These are phyloP conservation scores for Dolichopus griseipennis DNA, from an alignment of 2,888 invertebrate species.

Conservation along the genomic window DNA sequence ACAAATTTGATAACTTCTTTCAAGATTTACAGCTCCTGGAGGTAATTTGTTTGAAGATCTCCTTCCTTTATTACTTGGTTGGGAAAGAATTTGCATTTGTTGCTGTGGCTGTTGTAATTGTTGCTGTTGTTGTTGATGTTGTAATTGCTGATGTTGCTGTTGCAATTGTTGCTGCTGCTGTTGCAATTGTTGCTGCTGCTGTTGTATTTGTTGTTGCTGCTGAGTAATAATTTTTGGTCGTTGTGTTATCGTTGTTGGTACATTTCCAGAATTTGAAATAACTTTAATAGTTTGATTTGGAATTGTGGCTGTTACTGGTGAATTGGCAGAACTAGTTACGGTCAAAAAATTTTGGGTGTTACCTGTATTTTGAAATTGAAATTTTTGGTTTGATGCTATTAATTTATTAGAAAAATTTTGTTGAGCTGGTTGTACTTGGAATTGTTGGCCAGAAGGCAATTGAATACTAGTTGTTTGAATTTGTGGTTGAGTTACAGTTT, in stretches of 20 bases:
- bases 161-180: slow-evolving; percentile 23
- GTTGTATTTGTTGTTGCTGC: neutral
- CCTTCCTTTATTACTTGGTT: slow-evolving; percentile 32
- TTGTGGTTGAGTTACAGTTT: slow-evolving; percentile 22
- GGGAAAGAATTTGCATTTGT: neutral
- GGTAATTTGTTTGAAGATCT: slow-evolving; percentile 62
- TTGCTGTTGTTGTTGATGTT: neutral
- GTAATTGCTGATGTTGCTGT: slow-evolving; percentile 28
- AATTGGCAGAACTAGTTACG: slow-evolving; percentile 45
- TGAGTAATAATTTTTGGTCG: slow-evolving; percentile 31
- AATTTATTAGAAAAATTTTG: slow-evolving; percentile 25
- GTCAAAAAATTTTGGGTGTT: slow-evolving; percentile 23
- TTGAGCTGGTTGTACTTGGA: slow-evolving; percentile 19
- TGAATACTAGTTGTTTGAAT: slow-evolving; percentile 17
- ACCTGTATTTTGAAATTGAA: slow-evolving; percentile 25
- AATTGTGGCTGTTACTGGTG: slow-evolving; percentile 45
- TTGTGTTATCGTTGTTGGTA: slow-evolving; percentile 41
- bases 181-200: slow-evolving; percentile 11
- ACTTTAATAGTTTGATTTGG: slow-evolving; percentile 44
- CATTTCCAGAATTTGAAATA: slow-evolving; percentile 38
- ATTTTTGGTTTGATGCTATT: neutral
- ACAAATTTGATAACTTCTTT: slow-evolving; percentile 90
- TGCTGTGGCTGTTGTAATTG: slow-evolving; percentile 21
- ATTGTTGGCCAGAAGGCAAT: slow-evolving; percentile 20
- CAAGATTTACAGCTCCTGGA: slow-evolving; percentile 84